Evolutionary conservation across 2,888 invertebrate genomes (phyloP).

Genomic region (Perdita meconis): DNA sequence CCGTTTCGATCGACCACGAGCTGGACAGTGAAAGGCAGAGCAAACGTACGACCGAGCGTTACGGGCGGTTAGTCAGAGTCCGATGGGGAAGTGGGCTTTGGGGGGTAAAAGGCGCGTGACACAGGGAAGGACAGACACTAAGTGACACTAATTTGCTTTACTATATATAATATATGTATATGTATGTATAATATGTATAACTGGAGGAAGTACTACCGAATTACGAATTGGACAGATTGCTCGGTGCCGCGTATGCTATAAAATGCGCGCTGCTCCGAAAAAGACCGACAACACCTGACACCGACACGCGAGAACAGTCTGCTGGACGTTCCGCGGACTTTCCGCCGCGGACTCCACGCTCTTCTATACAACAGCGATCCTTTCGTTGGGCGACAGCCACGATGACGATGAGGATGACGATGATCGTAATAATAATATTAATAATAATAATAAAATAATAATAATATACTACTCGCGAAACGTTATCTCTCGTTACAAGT

Average conservation of each 20-base stretch:
- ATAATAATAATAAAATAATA: constrained; percentile 64
- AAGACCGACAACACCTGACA: constrained; percentile 70
- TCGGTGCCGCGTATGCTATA: constrained; percentile 71
- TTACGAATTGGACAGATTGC: constrained; percentile 83
- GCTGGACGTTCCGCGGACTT: constrained; percentile 48
- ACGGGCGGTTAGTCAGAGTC: neutral
- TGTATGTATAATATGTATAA: constrained; percentile 74
- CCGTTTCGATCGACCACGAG: constrained; percentile 15
- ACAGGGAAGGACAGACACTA: constrained; percentile 70
- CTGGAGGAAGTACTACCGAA: constrained; percentile 82
- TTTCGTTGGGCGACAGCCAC: constrained; percentile 28
- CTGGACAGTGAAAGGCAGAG: constrained; percentile 52
- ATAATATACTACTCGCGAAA: constrained; percentile 70
- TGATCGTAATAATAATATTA: constrained; percentile 57
- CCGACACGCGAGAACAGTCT: constrained; percentile 56
- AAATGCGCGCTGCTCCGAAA: constrained; percentile 68
- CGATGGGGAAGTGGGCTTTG: neutral
- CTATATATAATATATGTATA: constrained; percentile 52
- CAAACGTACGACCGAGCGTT: constrained; percentile 51
- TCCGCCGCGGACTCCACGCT: constrained; percentile 31
- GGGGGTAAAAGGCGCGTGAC: constrained; percentile 11
- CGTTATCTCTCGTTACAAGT: constrained; percentile 61
- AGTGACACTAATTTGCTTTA: constrained; percentile 79
- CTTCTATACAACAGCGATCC: constrained; percentile 45
- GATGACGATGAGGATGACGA: constrained; percentile 57